phyloP scores from a whole-genome alignment of 2,888 invertebrate species.

The Stenoptilia bipunctidactyla region DNA sequence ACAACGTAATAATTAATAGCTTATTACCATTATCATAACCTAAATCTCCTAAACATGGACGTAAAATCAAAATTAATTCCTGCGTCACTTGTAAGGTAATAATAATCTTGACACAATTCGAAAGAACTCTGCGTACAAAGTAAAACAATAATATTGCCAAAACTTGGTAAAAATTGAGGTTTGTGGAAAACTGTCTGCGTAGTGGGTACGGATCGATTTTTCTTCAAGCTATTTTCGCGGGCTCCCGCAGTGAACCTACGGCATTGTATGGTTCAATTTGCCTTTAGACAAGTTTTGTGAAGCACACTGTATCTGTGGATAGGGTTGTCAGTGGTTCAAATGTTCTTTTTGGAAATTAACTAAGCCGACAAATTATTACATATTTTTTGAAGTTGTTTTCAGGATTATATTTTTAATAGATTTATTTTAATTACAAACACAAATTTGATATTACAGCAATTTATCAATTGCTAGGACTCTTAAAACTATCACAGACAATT shows the following conservation, averaged over 20 bases:
- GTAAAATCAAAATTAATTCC: constrained; percentile 18
- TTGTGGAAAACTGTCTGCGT: constrained; percentile 10
- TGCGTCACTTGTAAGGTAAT: constrained; percentile 15
- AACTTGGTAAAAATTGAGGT: neutral
- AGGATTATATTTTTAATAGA: no score
- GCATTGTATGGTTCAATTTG: constrained; percentile 25
- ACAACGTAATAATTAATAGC: constrained; percentile 9
- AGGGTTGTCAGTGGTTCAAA: neutral
- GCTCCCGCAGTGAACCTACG: constrained; percentile 34
- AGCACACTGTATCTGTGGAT: neutral
- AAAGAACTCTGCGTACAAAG: constrained; percentile 22
- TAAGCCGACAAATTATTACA: no score
- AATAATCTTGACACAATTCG: constrained; percentile 49
- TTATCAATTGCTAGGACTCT: no score
- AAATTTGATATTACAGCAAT: no score
- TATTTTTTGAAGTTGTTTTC: no score
- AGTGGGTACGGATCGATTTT: constrained; percentile 35
- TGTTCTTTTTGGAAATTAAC: no score
- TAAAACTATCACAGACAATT: no score
- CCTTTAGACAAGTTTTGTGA: neutral
- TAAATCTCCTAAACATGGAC: constrained; percentile 6
- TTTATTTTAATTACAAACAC: no score
- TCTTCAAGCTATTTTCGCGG: constrained; percentile 44
- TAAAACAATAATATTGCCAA: neutral
- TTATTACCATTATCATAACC: constrained; percentile 11